Base-by-base conservation (phyloP, 2,888 invertebrate genomes). In the Ophion slaviceki region DNA sequence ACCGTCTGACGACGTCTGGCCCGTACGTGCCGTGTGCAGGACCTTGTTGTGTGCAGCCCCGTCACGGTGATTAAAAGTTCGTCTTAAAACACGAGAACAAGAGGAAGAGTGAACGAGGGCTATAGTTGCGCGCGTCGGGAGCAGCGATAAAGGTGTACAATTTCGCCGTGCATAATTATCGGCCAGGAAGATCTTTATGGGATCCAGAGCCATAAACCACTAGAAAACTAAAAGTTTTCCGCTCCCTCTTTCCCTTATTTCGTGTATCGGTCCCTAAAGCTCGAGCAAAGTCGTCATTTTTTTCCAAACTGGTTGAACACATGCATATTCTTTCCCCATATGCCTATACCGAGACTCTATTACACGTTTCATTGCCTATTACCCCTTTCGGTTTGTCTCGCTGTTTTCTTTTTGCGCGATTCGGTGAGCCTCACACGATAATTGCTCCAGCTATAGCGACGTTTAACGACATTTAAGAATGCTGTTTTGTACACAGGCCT, bases 121-220 rank as follows among this genome's bases (percentile, higher is more conserved):
- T 86, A 80, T 72, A 70, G 78, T 85, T 40, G 72, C 47, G 36
- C 75, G 67, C 71, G 75, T 79, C 83, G 83, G 78, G 66, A 66
- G 71, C 45, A 59, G 53, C 86, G 84, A 90, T 89, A 90, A 84
- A 86, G 89, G 86, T 89, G 89, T 89, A 90, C 88, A 90, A 91
- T 91, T 91, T 88, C 86, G 80, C 88, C 87, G 85, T 87, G 87
- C 88, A 88, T 89, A 91, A 92, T 91, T 91, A 92, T 92, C 92
- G 87, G 88, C 76, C 86, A 88, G 88, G 89, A 86, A 89, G 79
- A 92, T 92, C 92, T 92, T 92, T 91, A 92, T 88, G 80, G 88
- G 85, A 78, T 74, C 64, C 85, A 78, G 80, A 85, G 88, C 89
- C 91, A 89, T 92, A 91, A 91, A 91, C 87, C 86, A 88, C 20